Evolutionary conservation across 2,888 invertebrate species (phyloP).

Genomic region (Amiota minor): DNA sequence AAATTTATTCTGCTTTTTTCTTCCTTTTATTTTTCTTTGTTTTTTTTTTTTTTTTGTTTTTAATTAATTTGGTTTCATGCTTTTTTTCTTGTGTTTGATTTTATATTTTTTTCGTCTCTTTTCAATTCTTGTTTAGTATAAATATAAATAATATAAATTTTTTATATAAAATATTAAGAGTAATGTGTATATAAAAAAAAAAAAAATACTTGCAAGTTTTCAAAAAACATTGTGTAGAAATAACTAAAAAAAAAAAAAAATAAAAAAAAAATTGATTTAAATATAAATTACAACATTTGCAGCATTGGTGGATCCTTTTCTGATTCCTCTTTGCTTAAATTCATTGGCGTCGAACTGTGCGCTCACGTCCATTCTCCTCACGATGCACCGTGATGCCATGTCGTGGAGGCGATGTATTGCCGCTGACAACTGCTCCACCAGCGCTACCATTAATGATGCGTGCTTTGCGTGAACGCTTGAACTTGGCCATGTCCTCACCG

Average conservation of each 20-base stretch:
- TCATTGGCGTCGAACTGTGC: conserved; percentile 75
- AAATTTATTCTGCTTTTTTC: conserved; percentile 28
- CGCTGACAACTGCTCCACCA: conserved; percentile 33
- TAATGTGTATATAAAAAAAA: conserved; percentile 4
- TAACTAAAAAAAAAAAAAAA: conserved; percentile 40
- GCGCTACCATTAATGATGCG: conserved; percentile 75
- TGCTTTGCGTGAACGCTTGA: conserved; percentile 84
- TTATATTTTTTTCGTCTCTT: conserved; percentile 34
- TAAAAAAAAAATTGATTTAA: conserved; percentile 24
- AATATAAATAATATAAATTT: conserved; percentile 15
- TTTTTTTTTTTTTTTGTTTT: conserved; percentile 20
- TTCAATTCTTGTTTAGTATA: neutral
- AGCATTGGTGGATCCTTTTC: conserved; percentile 70
- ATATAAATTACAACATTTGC: conserved; percentile 19
- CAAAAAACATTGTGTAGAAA: conserved; percentile 6
- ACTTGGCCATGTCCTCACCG: conserved; percentile 95
- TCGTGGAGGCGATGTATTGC: conserved; percentile 78
- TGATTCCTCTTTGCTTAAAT: conserved; percentile 30
- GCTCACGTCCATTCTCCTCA: conserved; percentile 77
- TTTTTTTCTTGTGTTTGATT: conserved; percentile 46
- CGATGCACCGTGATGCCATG: conserved; percentile 77
- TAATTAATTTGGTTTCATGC: conserved; percentile 68
- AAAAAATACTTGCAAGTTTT: conserved; percentile 29
- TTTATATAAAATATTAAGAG: neutral
- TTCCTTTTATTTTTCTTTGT: neutral